Evolutionary conservation across 2,888 invertebrate genomes (phyloP).

Genomic region (Phortica magna): DNA sequence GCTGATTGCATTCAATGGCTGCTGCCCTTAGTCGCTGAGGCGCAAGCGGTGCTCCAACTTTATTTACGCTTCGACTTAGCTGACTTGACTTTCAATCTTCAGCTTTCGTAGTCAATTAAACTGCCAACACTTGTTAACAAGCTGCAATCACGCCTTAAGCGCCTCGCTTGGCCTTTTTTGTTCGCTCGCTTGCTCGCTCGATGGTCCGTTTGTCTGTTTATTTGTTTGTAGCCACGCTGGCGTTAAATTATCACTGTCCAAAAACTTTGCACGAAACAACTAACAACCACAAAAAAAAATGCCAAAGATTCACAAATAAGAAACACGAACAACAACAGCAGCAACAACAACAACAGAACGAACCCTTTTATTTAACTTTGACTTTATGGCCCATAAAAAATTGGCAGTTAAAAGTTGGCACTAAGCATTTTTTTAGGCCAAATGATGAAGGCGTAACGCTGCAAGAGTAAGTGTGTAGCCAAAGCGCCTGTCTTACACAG

Average conservation of each 20-base stretch:
- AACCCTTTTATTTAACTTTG: slow-evolving; percentile 31
- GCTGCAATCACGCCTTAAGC: slow-evolving; percentile 74
- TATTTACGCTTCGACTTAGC: slow-evolving; percentile 15
- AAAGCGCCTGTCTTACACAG: neutral
- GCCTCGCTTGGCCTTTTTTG: slow-evolving; percentile 39
- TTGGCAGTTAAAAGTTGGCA: slow-evolving; percentile 21
- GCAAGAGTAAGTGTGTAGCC: neutral
- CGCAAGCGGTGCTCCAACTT: neutral
- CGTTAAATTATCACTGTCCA: slow-evolving; percentile 35
- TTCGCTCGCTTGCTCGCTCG: slow-evolving; percentile 1
- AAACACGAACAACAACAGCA: slow-evolving; percentile 46
- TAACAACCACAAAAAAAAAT: slow-evolving; percentile 46
- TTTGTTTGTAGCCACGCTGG: neutral
- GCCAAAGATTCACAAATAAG: slow-evolving; percentile 46
- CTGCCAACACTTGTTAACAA: slow-evolving; percentile 76
- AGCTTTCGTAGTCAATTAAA: slow-evolving; percentile 68
- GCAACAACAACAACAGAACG: neutral
- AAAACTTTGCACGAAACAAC: slow-evolving; percentile 48
- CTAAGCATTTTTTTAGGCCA: neutral
- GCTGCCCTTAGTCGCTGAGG: neutral
- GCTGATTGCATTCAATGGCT: slow-evolving; percentile 54
- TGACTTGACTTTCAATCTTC: slow-evolving; percentile 20
- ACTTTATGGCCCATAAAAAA: slow-evolving; percentile 34
- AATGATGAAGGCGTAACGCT: neutral
- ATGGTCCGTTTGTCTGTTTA: slow-evolving; percentile 22